Base-by-base conservation (phyloP, 1,140 invertebrate species). In the Thalassaphorura encarpata region DNA sequence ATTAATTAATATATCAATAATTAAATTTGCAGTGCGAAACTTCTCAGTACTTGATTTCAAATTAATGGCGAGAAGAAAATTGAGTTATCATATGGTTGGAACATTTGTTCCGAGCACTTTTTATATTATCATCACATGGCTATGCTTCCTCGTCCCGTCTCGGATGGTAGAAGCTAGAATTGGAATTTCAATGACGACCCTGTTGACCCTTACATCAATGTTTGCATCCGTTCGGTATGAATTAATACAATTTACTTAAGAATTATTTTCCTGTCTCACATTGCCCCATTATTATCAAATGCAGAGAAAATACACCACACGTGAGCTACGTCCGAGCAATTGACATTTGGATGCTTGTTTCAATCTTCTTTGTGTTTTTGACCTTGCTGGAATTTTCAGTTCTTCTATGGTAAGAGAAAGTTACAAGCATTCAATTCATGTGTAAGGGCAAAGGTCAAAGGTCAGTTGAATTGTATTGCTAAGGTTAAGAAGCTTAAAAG, bases 311-410 rank as follows among this genome's bases (percentile, higher is more conserved):
- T 18, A 54, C 59, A 1, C 59, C 59, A 18, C 54, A 53, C 16
- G 59, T 61, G 2, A 61, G 59, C 31, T 61, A 61, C 33, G 39
- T 56, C 0, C 56, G 57, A 42, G 56, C 51, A 16, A 27, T 58
- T 2, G 56, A 58, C 24, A 26, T 24, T 4, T 47, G 83, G 83
- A 75, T 83, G 67, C 36, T 56, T 0, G 79, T 76, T 8, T 84
- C 83, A 69, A 80, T 83, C 3, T 71, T 82, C 36, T 84, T 85
- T 69, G 82, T 84, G n/a, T 84, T 84, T 68, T 71, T 80, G 4
- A 80, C 81, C 0, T 69, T 85, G 16, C 68, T 83, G 46, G 83
- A 85, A 69, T 84, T 83, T 69, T 83, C 82, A 1, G 6, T 50
- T 2, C 18, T 84, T 47, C 67, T 80, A 11, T 58, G 56, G 62